Percentiles rank a stretch among this genome's conserved stretches.
Conservation (phyloP, 2,888 invertebrate genomes). For the Vesta saturnalis region DNA sequence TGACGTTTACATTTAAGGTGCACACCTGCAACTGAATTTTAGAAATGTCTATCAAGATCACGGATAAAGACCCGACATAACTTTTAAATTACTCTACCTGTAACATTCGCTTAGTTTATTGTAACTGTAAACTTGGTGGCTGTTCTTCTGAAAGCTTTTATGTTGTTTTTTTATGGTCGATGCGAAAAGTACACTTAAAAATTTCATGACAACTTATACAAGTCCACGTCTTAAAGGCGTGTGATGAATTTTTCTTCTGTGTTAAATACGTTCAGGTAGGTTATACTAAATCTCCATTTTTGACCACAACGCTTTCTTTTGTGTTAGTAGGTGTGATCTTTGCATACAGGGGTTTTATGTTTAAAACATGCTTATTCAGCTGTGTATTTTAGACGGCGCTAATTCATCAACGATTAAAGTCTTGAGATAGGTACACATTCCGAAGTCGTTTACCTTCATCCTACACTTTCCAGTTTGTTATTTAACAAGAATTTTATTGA, state of each 20-base stretch:
- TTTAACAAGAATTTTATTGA: too few relatives aligned
- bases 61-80: constrained; percentile 11
- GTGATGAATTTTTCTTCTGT: neutral
- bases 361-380: too few relatives aligned
- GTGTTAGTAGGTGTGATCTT: too few relatives aligned
- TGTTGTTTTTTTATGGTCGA: constrained; percentile 11
- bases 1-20: constrained; percentile 12
- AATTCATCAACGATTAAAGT: too few relatives aligned
- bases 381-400: too few relatives aligned
- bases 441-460: too few relatives aligned
- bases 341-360: too few relatives aligned
- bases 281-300: too few relatives aligned
- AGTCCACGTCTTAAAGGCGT: constrained; percentile 1
- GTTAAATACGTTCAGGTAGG: neutral
- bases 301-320: too few relatives aligned
- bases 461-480: too few relatives aligned
- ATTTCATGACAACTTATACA: constrained; percentile 23
- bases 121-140: constrained; percentile 15
- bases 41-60: constrained; percentile 21
- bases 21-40: constrained; percentile 24
- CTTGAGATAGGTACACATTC: too few relatives aligned
- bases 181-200: constrained; percentile 15
- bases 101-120: constrained; percentile 16
- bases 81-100: constrained; percentile 22
- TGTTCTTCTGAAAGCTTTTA: constrained; percentile 16